Percentiles rank a stretch among this genome's conserved stretches.
Evolutionary conservation across 2,888 invertebrate genomes (phyloP).

Genomic region (Stenodera caucasica): DNA sequence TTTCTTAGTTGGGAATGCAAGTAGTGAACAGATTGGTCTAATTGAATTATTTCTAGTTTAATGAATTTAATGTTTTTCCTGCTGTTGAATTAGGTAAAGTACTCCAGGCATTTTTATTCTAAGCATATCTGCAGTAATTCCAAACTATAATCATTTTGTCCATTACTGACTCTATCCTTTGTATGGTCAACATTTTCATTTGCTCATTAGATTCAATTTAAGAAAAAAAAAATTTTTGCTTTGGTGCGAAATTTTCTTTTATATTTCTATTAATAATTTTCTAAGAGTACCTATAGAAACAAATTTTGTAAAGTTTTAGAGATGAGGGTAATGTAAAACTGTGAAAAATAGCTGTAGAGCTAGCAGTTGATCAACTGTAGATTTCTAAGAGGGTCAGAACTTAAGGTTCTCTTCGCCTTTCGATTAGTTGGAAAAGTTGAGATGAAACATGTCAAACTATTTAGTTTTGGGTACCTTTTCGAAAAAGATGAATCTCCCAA

Average conservation of each 20-base stretch:
- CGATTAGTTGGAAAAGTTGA: neutral
- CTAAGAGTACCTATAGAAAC: too few relatives aligned
- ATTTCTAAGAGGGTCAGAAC: neutral
- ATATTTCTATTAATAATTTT: too few relatives aligned
- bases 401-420: neutral
- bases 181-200: constrained; percentile 11
- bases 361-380: neutral
- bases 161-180: too few relatives aligned
- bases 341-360: too few relatives aligned
- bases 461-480: neutral
- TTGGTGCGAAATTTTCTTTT: too few relatives aligned
- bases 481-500: neutral
- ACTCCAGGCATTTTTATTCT: constrained; percentile 19
- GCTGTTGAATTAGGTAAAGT: constrained; percentile 14
- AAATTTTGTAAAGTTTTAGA: too few relatives aligned
- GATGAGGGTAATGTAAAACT: too few relatives aligned
- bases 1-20: neutral
- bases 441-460: neutral
- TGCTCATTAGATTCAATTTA: neutral
- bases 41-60: constrained; percentile 13
- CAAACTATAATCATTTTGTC: constrained; percentile 17
- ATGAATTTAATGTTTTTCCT: constrained; percentile 15
- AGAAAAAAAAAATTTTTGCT: constrained; percentile 16
- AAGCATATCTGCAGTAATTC: constrained; percentile 13
- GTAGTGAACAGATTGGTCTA: constrained; percentile 3